Conservation (phyloP, 2,888 invertebrate species). For the Polydrusus tereticollis region DNA sequence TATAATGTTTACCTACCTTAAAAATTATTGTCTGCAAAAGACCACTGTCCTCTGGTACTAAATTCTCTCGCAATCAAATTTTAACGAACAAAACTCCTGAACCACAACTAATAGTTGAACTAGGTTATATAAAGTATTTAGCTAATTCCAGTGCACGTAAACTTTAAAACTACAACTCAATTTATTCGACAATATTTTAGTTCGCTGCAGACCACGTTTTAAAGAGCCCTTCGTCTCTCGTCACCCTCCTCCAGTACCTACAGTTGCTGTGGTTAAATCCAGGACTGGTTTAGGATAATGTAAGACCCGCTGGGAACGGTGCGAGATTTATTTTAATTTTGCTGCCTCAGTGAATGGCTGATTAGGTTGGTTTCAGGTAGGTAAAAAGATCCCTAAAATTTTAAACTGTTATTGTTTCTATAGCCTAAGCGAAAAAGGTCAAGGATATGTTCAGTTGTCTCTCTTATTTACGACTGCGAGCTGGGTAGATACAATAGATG, state of each 20-base stretch:
- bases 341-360: conserved; percentile 4
- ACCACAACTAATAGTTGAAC: neutral
- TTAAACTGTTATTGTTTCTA: neutral
- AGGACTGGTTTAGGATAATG: conserved; percentile 23
- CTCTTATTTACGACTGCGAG: neutral
- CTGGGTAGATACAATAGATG: neutral
- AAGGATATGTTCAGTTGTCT: neutral
- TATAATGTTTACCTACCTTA: no score
- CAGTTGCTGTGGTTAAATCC: neutral
- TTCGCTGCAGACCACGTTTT: conserved; percentile 15
- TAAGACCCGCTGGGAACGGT: neutral
- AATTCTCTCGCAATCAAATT: neutral
- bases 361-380: conserved; percentile 12
- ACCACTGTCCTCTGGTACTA: neutral
- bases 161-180: conserved; percentile 17
- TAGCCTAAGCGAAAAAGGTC: neutral
- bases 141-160: conserved; percentile 1
- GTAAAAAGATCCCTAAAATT: neutral
- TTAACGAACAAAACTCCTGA: neutral
- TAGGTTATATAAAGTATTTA: neutral
- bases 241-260: conserved; percentile 11
- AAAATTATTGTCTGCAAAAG: neutral
- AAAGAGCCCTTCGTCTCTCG: conserved; percentile 13
- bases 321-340: conserved; percentile 15
- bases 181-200: conserved; percentile 6